Conservation (phyloP, 2,797 vertebrate genomes). For the Pteronotus mesoamericanus region DNA sequence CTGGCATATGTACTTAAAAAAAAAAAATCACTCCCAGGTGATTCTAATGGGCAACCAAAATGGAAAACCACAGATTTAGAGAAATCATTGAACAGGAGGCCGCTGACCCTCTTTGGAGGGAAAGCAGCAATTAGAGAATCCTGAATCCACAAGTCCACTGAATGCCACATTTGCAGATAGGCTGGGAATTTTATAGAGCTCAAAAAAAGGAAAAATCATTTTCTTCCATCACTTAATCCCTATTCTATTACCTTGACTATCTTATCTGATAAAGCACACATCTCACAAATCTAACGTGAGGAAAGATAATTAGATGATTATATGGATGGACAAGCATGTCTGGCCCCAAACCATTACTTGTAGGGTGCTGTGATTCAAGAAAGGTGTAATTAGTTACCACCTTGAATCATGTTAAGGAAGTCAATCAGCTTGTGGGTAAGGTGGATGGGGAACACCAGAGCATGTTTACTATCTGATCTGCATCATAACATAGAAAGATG, state of each 20-base stretch:
- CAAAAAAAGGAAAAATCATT: not conserved
- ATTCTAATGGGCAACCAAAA: not conserved
- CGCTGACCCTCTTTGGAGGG: not conserved
- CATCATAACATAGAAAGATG: not conserved
- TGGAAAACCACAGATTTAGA: not conserved
- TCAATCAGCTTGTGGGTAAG: not conserved
- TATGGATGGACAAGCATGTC: not conserved
- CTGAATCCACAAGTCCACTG: not conserved
- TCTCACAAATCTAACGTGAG: not conserved
- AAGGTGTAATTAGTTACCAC: not conserved
- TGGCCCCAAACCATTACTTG: not conserved
- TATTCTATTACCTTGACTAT: not conserved
- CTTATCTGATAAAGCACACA: not conserved
- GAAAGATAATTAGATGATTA: conserved; percentile 3
- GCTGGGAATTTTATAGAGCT: not conserved
- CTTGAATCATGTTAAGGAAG: not conserved
- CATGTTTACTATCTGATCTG: not conserved
- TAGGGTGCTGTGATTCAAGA: not conserved
- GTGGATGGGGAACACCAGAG: not conserved
- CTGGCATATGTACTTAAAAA: not conserved
- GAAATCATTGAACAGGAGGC: not conserved
- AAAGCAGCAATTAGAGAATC: not conserved
- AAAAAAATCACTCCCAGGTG: not conserved
- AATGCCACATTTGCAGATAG: not conserved
- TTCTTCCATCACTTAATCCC: not conserved